Evolutionary conservation across 1,140 invertebrate species (phyloP).

Genomic region (Doryteuthis pealeii): DNA sequence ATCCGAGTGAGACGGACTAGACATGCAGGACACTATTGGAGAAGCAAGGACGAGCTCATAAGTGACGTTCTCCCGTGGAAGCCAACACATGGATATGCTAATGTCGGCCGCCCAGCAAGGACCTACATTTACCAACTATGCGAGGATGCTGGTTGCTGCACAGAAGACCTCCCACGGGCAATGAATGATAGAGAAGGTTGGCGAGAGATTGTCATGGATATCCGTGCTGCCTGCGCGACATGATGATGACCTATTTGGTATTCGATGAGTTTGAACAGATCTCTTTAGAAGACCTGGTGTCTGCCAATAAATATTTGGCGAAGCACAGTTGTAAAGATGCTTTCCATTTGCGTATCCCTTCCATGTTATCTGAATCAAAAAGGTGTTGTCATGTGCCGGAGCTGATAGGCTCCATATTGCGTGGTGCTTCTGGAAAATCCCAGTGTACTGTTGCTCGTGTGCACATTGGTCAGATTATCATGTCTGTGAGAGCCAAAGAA

Average conservation of each 20-base stretch:
- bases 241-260: conserved; percentile 94
- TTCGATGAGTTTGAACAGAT: conserved; percentile 99
- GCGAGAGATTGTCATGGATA: too few relatives aligned
- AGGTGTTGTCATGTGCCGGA: conserved; percentile 99
- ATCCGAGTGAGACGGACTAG: too few relatives aligned
- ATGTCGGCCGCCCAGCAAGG: too few relatives aligned
- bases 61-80: too few relatives aligned
- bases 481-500: conserved; percentile 95
- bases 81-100: too few relatives aligned
- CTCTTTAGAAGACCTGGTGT: conserved; percentile 95
- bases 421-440: conserved; percentile 99
- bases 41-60: too few relatives aligned
- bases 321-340: conserved; percentile 95
- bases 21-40: too few relatives aligned
- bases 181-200: too few relatives aligned
- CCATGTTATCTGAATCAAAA: conserved; percentile 99
- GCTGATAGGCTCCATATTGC: conserved; percentile 99
- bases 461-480: conserved; percentile 95
- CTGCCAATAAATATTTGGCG: conserved; percentile 94
- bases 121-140: too few relatives aligned
- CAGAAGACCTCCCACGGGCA: too few relatives aligned
- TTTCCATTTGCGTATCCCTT: conserved; percentile 99
- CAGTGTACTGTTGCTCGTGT: conserved; percentile 98
- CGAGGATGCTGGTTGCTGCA: too few relatives aligned
- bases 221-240: too few relatives aligned